Evolutionary conservation across 2,113 vertebrate species (phyloP).

Genomic region (Blennius ocellaris): DNA sequence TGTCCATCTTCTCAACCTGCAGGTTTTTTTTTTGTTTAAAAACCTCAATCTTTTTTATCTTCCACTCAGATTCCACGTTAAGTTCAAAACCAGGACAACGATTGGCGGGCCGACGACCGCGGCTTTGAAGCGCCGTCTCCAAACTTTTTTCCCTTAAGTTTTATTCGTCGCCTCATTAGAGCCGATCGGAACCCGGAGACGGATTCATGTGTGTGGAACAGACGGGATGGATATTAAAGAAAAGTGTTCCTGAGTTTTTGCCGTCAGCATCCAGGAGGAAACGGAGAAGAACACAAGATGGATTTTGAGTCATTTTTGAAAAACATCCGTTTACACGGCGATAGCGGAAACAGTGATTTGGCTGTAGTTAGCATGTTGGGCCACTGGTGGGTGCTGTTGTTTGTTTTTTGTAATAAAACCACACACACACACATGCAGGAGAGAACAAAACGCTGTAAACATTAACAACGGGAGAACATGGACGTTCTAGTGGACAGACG

Average conservation of each 20-base stretch:
- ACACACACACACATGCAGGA: too few species aligned
- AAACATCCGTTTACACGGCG: too few species aligned
- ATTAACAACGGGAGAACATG: not conserved
- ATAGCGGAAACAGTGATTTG: too few species aligned
- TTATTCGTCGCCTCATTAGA: not conserved
- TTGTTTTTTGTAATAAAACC: too few species aligned
- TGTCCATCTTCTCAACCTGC: not conserved
- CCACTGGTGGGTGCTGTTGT: too few species aligned
- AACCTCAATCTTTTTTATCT: not conserved
- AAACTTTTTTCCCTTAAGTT: not conserved
- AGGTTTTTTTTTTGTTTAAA: too few species aligned
- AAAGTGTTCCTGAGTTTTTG: not conserved
- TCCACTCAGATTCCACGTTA: not conserved
- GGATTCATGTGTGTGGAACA: not conserved
- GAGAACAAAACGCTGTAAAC: not conserved
- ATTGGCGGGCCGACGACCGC: not conserved
- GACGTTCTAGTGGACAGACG: too few species aligned
- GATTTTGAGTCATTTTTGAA: not conserved
- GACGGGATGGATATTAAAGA: not conserved
- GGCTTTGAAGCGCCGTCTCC: not conserved
- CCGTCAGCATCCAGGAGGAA: not conserved
- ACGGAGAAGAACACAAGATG: not conserved
- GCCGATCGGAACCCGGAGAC: too few species aligned
- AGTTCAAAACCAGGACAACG: not conserved
- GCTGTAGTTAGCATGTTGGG: too few species aligned